Percentiles rank a stretch among this genome's conserved stretches.
These are phyloP conservation scores for Drosophila littoralis DNA, from an alignment of 1,140 invertebrate genomes.

Conservation along the genomic window DNA sequence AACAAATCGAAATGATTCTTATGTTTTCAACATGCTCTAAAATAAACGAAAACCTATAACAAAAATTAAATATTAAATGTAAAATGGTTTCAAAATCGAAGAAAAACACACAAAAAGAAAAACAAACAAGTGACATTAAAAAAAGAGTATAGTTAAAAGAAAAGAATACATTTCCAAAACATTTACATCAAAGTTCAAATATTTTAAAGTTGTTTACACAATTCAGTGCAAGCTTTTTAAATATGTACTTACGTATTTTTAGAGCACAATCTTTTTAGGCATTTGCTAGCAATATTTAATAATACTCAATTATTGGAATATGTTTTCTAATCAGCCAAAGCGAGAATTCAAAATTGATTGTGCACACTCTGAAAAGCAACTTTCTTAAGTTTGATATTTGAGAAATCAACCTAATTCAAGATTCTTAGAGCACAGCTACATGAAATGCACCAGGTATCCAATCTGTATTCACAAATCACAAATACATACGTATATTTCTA, in stretches of 20 bases:
- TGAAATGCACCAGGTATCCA: constrained; percentile 8
- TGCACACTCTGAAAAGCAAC: constrained; percentile 1
- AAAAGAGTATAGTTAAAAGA: constrained; percentile 17
- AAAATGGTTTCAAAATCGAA: constrained; percentile 83
- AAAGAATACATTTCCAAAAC: constrained; percentile 25
- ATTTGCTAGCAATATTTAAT: constrained; percentile 16
- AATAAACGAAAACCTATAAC: constrained; percentile 30
- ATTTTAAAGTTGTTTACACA: constrained; percentile 15
- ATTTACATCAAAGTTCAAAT: constrained; percentile 28
- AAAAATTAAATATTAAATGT: constrained; percentile 78
- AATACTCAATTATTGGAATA: constrained; percentile 7
- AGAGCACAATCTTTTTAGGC: constrained; percentile 6
- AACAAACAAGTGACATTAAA: constrained; percentile 11
- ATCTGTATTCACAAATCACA: constrained; percentile 13
- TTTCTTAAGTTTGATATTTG: constrained; percentile 6
- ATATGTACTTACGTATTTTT: constrained; percentile 7
- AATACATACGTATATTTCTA: constrained; percentile 12
- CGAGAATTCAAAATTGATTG: neutral
- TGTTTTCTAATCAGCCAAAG: neutral
- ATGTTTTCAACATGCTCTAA: constrained; percentile 40
- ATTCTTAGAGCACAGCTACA: constrained; percentile 14
- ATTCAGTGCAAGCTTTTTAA: constrained; percentile 22
- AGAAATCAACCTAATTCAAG: neutral
- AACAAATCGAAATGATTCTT: constrained; percentile 34
- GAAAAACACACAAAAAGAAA: constrained; percentile 47